Percentiles rank a stretch among this genome's conserved stretches.
These are phyloP conservation scores for Riptortus pedestris DNA, from an alignment of 1,140 invertebrate species.

Conservation along the genomic window DNA sequence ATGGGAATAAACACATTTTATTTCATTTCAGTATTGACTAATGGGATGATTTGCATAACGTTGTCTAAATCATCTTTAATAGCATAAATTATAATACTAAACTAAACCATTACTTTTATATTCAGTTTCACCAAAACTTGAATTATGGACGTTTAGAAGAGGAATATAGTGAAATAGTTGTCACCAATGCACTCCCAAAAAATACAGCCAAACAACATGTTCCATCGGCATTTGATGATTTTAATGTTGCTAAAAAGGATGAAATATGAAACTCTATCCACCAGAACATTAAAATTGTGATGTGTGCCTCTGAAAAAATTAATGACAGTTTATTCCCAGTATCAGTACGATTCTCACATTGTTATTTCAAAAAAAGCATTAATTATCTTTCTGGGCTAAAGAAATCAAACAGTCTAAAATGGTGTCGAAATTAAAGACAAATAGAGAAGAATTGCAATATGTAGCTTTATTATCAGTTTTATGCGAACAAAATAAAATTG, in stretches of 20 bases:
- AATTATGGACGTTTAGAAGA: slow-evolving; percentile 27
- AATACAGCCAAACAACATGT: not conserved
- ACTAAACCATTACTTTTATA: slow-evolving; percentile 24
- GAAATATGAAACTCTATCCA: not conserved
- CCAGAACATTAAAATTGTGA: not conserved
- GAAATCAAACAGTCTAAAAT: not conserved
- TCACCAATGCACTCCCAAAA: not conserved
- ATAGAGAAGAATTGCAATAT: not conserved
- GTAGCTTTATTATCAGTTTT: slow-evolving; percentile 1
- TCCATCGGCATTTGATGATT: too few relatives aligned
- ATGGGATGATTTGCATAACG: too few relatives aligned
- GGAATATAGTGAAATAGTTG: slow-evolving; percentile 28
- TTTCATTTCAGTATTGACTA: too few relatives aligned
- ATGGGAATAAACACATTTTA: too few relatives aligned
- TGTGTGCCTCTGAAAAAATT: slow-evolving; percentile 15
- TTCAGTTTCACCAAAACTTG: slow-evolving; percentile 21
- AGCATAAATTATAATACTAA: too few relatives aligned
- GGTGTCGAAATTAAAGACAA: slow-evolving; percentile 1
- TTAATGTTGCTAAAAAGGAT: not conserved
- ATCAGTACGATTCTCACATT: slow-evolving; percentile 24
- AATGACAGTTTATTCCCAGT: too few relatives aligned
- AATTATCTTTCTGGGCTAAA: not conserved
- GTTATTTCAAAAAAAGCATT: slow-evolving; percentile 21
- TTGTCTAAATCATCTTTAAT: too few relatives aligned
- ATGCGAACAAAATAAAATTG: not conserved